phyloP scores from a whole-genome alignment of 2,797 vertebrate species.

The Atherinosoma microstoma region DNA sequence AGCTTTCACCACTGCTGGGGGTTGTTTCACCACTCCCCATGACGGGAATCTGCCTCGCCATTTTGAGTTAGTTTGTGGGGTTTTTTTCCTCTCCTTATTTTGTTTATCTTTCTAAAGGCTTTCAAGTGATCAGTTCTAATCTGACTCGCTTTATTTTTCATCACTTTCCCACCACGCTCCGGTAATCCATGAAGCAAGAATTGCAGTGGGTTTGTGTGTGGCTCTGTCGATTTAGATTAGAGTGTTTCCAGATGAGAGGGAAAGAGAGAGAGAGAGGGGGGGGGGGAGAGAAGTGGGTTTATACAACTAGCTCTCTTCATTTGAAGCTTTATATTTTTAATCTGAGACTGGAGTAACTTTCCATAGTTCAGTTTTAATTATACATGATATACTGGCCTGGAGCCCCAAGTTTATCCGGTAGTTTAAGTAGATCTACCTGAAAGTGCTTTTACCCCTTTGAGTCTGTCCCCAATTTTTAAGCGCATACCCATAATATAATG shows the following conservation, averaged over 20 bases:
- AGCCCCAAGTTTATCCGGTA: neutral
- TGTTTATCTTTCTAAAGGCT: slow-evolving; percentile 35
- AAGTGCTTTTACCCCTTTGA: neutral
- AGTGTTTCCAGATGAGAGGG: slow-evolving; percentile 52
- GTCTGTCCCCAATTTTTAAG: too few relatives aligned
- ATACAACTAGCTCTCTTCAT: slow-evolving; percentile 23
- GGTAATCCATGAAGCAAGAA: slow-evolving; percentile 60
- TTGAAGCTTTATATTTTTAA: slow-evolving; percentile 5
- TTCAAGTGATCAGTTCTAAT: slow-evolving; percentile 61
- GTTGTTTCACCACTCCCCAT: slow-evolving; percentile 39
- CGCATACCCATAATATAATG: too few relatives aligned
- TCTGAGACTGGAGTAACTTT: slow-evolving; percentile 1
- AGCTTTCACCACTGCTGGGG: slow-evolving; percentile 71
- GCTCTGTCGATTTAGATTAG: slow-evolving; percentile 56
- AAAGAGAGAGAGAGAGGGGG: neutral
- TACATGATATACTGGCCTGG: neutral
- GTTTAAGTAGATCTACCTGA: slow-evolving; percentile 6
- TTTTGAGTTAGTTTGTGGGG: neutral
- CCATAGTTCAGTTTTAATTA: neutral
- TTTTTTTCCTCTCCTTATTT: neutral
- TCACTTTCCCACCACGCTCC: slow-evolving; percentile 39
- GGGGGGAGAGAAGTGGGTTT: slow-evolving; percentile 1
- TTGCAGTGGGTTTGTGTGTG: slow-evolving; percentile 39
- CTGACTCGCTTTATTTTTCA: slow-evolving; percentile 58
- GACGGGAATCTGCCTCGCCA: slow-evolving; percentile 33